Evolutionary conservation across 2,113 vertebrate genomes (phyloP), one percentile per base, ranked within the genome.

Genomic region (rat (Rattus norvegicus)): DNA sequence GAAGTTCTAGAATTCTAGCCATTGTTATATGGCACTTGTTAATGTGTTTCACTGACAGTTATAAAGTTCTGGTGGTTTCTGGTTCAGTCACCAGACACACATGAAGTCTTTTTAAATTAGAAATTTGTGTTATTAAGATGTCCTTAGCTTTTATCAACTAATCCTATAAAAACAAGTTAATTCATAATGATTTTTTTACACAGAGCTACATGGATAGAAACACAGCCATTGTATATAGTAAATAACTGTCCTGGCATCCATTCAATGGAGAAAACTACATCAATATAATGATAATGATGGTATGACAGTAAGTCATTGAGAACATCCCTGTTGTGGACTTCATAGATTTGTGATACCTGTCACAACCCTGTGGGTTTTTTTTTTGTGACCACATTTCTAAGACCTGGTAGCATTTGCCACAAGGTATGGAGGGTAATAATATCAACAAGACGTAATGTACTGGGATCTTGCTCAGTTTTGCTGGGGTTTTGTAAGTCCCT

Each of bases 101-200:
- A 39, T 43, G 24, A 10, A n/a, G 20, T 79, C 12, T 90, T 79
- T 92, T 17, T 24, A 56, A 73, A 43, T 81, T 67, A 88, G 33
- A 81, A 84, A 80, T 72, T 94, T 63, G 43, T 93, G 30, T 65
- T 72, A 59, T 26, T 87, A 86, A 54, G 52, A 73, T n/a, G 79
- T 67, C 75, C 49, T 81, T 49, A 61, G 7, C 24, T 59, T 70
- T 67, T 26, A 92, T 6, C 7, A 73, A 22, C 24, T 86, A 81
- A 72, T 5, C 11, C 28, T 59, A 54, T 67, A 28, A 91, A 96
- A 72, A 49, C 22, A 7, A 12, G 54, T 56, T 4, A 79, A n/a
- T 43, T 17, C 17, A 28, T 54, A 49, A 56, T 10, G 63, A 49
- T 61, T 10, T 43, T 43, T 81, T 73, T 33, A 22, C 47, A 14